Base-by-base conservation (phyloP, 2,113 vertebrate species). In the Acrocephalus kingi region DNA sequence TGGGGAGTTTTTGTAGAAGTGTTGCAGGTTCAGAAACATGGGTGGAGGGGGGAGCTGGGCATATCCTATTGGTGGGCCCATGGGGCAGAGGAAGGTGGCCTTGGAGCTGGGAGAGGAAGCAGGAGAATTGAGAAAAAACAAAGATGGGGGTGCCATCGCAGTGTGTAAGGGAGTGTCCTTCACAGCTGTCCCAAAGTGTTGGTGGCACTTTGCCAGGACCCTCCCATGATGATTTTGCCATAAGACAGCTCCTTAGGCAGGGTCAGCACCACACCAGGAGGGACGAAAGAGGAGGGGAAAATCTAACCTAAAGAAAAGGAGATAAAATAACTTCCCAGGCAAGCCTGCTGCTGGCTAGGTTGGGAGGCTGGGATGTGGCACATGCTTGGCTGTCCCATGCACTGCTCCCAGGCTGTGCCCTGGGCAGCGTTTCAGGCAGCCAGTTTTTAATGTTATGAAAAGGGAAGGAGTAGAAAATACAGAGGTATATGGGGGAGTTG, bases 31-130 rank as follows among this genome's bases (percentile, higher is more conserved):
- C 71, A 17, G 62, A 56, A 66, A 7, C 7, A 8, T 0, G 2
- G 14, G 31, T 31, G 27, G 37, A 27, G 13, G 23, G 20, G 20
- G 33, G 35, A 89, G 63, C 55, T 49, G 48, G 66, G 68, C 19
- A 3, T 35, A 24, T 55, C 15, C 11, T 43, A 8, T 9, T 7
- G 17, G 5, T 3, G 3, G 25, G 45, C 33, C 62, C 0, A 0
- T 8, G 8, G 45, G 27, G 66, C 30, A 69, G 45, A 74, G 30
- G 30, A 62, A 55, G 39, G 74, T 52, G 18, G 82, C 69, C 90
- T 45, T 45, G 90, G 58, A 46, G 52, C 27, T 67, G 48, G 17
- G 25, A 21, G 37, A 49, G 37, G 56, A 61, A 13, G 63, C 35
- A 84, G 67, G 49, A 39, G 39, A 78, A 35, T 15, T 13, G 49